Evolutionary conservation across 1,140 invertebrate species (phyloP).

Genomic region (Drosophila elegans): DNA sequence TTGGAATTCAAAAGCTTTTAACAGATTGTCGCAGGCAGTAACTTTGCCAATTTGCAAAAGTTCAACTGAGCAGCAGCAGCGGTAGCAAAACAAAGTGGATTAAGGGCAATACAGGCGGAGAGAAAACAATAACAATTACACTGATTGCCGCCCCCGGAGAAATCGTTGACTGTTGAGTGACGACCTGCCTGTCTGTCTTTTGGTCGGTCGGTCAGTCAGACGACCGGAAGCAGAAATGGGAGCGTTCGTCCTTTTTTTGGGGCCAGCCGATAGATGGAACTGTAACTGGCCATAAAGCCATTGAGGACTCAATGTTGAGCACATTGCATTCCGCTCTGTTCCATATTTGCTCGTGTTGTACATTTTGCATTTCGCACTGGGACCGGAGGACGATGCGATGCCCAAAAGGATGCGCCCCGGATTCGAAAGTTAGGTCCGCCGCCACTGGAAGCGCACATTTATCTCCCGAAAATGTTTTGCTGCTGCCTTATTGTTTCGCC

Average conservation of each 20-base stretch:
- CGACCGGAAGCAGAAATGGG: constrained; percentile 50
- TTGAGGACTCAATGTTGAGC: constrained; percentile 71
- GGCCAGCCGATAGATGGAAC: constrained; percentile 21
- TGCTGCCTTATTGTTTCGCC: constrained; percentile 58
- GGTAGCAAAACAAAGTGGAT: constrained; percentile 42
- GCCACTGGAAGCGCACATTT: constrained; percentile 49
- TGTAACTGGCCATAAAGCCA: constrained; percentile 64
- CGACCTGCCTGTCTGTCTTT: constrained; percentile 25
- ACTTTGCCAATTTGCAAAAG: constrained; percentile 69
- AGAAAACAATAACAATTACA: constrained; percentile 77
- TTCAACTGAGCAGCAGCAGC: constrained; percentile 30
- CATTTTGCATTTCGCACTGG: constrained; percentile 21
- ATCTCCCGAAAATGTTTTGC: constrained; percentile 74
- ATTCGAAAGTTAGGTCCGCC: constrained; percentile 48
- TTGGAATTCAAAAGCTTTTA: constrained; percentile 57
- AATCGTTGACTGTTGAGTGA: constrained; percentile 57
- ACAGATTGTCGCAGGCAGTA: constrained; percentile 56
- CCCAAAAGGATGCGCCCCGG: constrained; percentile 34
- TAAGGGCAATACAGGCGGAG: constrained; percentile 20
- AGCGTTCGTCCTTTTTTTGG: constrained; percentile 27
- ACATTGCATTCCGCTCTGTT: constrained; percentile 48
- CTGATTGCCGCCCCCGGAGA: constrained; percentile 70
- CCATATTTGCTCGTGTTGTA: constrained; percentile 49
- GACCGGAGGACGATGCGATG: constrained; percentile 30
- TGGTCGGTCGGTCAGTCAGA: background rate